These are phyloP conservation scores for Eulemur albifrons DNA, from an alignment of 2,797 vertebrate genomes.

Conservation along the genomic window DNA sequence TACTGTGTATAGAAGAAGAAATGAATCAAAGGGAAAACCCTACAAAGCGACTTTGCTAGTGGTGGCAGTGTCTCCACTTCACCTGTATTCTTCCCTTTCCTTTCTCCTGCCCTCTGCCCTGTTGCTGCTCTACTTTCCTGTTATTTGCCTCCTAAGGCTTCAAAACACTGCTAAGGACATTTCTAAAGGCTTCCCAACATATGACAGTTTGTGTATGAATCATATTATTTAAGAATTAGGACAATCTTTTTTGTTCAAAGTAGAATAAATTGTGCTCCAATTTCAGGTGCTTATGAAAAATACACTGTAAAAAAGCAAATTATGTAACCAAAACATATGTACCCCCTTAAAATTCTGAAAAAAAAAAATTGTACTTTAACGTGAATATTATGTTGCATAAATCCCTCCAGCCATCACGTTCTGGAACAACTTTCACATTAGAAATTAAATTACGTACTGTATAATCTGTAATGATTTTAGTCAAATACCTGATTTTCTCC, in stretches of 20 bases:
- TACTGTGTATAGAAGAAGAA: not conserved
- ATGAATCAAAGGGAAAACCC: constrained; percentile 53
- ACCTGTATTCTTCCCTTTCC: not conserved
- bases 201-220: constrained; percentile 74
- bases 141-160: constrained; percentile 40
- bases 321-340: no score
- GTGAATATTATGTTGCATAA: constrained; percentile 73
- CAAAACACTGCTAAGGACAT: constrained; percentile 64
- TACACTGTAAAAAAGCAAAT: not conserved
- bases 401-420: constrained; percentile 71
- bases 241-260: constrained; percentile 75
- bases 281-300: constrained; percentile 80
- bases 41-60: not conserved
- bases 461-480: constrained; percentile 75
- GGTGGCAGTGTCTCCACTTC: not conserved
- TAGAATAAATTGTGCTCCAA: constrained; percentile 79
- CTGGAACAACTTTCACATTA: constrained; percentile 64
- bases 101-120: not conserved
- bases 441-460: constrained; percentile 65
- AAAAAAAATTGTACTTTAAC: constrained; percentile 55
- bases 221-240: constrained; percentile 80
- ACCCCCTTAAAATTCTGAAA: no score
- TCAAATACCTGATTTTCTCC: constrained; percentile 70
- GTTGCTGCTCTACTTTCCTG: constrained; percentile 38
- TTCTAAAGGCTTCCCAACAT: constrained; percentile 59